Base-by-base conservation (phyloP, 2,797 vertebrate species). In the Anolis apletophallus region DNA sequence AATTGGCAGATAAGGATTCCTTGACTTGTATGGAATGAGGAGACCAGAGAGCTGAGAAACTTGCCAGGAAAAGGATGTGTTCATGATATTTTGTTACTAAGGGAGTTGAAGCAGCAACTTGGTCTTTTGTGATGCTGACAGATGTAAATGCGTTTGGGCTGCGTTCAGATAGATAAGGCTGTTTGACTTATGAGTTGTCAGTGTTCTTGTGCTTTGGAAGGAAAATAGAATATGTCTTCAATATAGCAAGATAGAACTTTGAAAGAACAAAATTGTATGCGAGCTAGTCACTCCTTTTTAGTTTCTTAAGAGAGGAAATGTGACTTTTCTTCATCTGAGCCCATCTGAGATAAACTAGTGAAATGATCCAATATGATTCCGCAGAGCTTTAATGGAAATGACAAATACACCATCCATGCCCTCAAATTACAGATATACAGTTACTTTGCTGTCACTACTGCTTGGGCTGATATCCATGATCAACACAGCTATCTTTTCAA, bases 151-250 rank as follows among this genome's bases (percentile, higher is more conserved):
- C 1, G 3, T 69, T 40, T 61, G 72, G 19, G 59, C 71, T 77
- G 72, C 52, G 61, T 19, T 61, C 80, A 77, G 64, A 74, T 64
- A 88, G 79, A 82, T 88, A 85, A 88, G 46, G 21, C 80, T 16
- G 13, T 69, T 76, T 86, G 76, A 32, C 52, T 75, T 50, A 54
- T 57, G 19, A 34, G 81, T 81, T 74, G 80, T 80, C 88, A 69
- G 14, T 68, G 5, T 40, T 78, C 23, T 80, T 36, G 3, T 19
- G 29, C 71, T 86, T 61, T 75, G 69, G 52, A 69, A 32, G 52
- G 76, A 89, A 69, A 61, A 75, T 80, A 69, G 75, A 84, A 71
- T 84, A 55, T 69, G 59, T 32, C n/a, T 36, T 40, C 40, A 12
- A 64, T 46, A 16, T 69, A 68, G 59, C 71, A 32, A 80, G 75